phyloP scores from a whole-genome alignment of 23 tunicate genomes.

The Ascidia mentula region DNA sequence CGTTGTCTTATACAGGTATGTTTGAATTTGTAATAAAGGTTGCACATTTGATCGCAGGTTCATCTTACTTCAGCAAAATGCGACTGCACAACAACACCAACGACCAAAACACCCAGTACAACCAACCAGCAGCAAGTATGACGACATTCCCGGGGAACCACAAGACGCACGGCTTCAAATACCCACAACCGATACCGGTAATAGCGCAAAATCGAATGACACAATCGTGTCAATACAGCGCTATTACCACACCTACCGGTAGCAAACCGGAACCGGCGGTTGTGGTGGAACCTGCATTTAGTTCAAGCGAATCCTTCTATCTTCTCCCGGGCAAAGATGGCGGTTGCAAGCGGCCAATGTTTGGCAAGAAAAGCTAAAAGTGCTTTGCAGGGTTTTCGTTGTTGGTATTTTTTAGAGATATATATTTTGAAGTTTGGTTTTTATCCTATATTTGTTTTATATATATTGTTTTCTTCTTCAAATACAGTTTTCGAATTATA shows the following conservation, averaged over 20 bases:
- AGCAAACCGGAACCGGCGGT: constrained; percentile 16
- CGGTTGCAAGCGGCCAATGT: not conserved
- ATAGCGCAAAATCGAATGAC: too few relatives aligned
- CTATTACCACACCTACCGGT: not conserved
- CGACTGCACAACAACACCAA: not conserved
- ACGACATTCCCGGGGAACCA: not conserved
- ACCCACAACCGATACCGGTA: too few relatives aligned
- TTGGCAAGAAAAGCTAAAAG: not conserved
- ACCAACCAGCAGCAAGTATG: not conserved
- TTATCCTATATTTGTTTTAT: too few relatives aligned
- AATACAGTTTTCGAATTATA: too few relatives aligned
- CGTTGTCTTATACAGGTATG: too few relatives aligned
- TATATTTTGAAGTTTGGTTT: too few relatives aligned
- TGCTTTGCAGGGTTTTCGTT: not conserved
- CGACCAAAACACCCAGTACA: not conserved
- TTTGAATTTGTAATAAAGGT: too few relatives aligned
- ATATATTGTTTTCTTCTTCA: too few relatives aligned
- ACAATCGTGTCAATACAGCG: not conserved
- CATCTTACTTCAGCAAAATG: not conserved
- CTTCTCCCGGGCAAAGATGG: not conserved
- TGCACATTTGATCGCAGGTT: not conserved
- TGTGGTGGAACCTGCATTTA: constrained; percentile 31
- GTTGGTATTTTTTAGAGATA: too few relatives aligned
- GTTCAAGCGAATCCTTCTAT: not conserved
- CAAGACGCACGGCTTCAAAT: not conserved